Evolutionary conservation across 2,113 vertebrate genomes (phyloP).

Genomic region (Apodemus speciosus): DNA sequence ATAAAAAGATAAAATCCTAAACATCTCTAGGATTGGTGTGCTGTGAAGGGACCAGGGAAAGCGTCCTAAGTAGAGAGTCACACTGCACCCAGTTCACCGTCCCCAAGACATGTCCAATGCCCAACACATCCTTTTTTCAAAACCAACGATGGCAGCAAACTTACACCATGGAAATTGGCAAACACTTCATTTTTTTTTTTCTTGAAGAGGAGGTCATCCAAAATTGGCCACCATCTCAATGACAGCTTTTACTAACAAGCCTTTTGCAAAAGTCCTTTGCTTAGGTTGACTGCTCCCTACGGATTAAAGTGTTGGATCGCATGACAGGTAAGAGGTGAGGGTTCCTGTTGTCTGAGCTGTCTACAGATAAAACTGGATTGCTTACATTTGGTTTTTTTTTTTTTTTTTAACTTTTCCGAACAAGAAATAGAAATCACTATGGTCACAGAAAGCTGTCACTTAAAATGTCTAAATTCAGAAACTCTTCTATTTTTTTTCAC

Average conservation of each 20-base stretch:
- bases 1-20: not conserved
- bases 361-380: not conserved
- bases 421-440: not conserved
- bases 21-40: not conserved
- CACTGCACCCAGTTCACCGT: rapidly evolving
- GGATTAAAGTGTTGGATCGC: not conserved
- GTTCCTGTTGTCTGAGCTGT: not conserved
- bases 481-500: not conserved
- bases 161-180: not conserved
- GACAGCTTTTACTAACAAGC: not conserved
- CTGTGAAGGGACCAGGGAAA: not conserved
- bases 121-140: too few relatives aligned
- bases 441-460: not conserved
- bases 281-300: not conserved
- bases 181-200: not conserved
- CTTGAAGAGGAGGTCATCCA: not conserved
- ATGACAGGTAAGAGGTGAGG: not conserved
- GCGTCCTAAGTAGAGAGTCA: too few relatives aligned
- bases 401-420: not conserved
- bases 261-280: not conserved
- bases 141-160: not conserved
- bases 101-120: rapidly evolving
- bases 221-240: not conserved
- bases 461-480: not conserved
- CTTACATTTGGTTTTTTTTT: not conserved